Evolutionary conservation across 2,113 vertebrate genomes (phyloP), one percentile per base, ranked within the genome.

Genomic region (Microtus pennsylvanicus): DNA sequence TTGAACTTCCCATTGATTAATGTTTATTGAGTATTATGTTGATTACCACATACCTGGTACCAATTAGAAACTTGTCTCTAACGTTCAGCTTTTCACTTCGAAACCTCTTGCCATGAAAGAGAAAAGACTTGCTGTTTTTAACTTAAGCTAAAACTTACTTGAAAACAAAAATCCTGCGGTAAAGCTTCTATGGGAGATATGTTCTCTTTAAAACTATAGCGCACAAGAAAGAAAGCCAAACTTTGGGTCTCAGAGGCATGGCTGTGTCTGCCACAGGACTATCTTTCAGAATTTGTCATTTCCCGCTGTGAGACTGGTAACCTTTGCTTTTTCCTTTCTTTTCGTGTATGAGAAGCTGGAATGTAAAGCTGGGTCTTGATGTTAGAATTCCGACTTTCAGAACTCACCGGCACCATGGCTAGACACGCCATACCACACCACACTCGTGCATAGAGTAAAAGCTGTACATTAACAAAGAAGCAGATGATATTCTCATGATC

Each of bases 111-210:
- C 38, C 21, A 8, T 28, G 4, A 61, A 90, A 81, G 42, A 94
- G 61, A 33, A 38, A 70, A 42, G 65, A 38, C 70, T 94, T 85
- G 7, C 85, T 86, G 35, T 35, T 82, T 95, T 67, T 77, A 38
- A 72, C 33, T 61, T 87, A 91, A 82, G 63, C 77, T 86, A 38
- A 92, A 72, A 67, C 70, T 52, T 94, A 80, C 89, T 96, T 80
- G 42, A 81, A 26, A n/a, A 75, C 22, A 67, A 75, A 58, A 50
- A 75, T 89, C 81, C 42, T 30, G 0, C 28, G 3, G 33, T 8
- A 63, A 5, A 78, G 22, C 45, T 94, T 88, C 2, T 92, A 4
- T 9, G 30, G 10, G 50, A 35, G 16, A 19, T n/a, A 16, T 55
- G 58, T 0, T 42, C 10, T 33, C 21, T 38, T 45, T 94, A 72